Evolutionary conservation across 2,888 invertebrate species (phyloP), one percentile per base, ranked within the genome.

Genomic region (Keiferia lycopersicella): DNA sequence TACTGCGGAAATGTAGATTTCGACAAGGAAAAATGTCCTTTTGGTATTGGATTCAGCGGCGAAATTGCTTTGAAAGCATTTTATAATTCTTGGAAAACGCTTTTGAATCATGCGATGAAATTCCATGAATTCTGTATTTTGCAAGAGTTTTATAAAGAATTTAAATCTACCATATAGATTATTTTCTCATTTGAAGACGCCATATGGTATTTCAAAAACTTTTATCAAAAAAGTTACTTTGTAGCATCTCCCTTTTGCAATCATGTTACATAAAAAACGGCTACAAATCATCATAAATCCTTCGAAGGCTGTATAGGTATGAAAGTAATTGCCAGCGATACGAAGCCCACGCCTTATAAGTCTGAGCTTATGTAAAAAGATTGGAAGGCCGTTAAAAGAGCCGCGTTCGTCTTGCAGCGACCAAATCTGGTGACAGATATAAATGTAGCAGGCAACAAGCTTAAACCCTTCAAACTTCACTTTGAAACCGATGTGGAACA

Each of bases 351-450:
- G 14, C 65, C 65, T 26, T 65, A 57, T 65, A 65, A 61, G 65
- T 63, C 26, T 61, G 66, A 71, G 66, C 68, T 74, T 75, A 74
- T 70, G 71, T 70, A 69, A 74, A 70, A 70, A 68, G 63, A 66
- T 67, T 39, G 63, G 63, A 63, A 63, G 63, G 62, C 67, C 69
- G 66, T 64, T 70, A 69, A 64, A 66, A 65, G 61, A 45, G 41
- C 51, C 58, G 62, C 61, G 64, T 48, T 59, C 67, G 60, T 64
- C 67, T 67, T 41, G 63, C 65, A 67, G 72, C 57, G 22, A 66
- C 73, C 71, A 69, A 75, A 76, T 68, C 66, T 67, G 76, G 73
- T 69, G 80, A 79, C 80, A 80, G 79, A 73, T 75, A 80, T 73
- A 76, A 79, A 79, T 79, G 76, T 73, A 67, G n/a, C 68, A 51